Percentiles rank a stretch among this genome's conserved stretches.
Evolutionary conservation across 2,113 vertebrate species (phyloP).

Genomic region (Talpa occidentalis): DNA sequence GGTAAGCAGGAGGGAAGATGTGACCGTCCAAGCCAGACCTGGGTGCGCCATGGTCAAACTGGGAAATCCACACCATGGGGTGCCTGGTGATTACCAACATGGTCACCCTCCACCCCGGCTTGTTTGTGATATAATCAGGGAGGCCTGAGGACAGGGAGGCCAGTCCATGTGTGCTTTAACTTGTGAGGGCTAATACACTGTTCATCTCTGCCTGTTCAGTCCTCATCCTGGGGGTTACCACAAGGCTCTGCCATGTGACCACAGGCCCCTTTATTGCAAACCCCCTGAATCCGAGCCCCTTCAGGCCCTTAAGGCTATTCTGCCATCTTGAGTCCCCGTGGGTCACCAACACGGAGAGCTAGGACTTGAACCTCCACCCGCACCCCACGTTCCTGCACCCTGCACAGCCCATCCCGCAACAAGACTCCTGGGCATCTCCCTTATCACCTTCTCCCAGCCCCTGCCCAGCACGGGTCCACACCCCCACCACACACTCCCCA

Average conservation of each 20-base stretch:
- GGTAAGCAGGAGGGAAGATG: neutral
- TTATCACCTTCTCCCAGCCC: neutral
- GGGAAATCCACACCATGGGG: neutral
- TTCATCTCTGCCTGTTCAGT: neutral
- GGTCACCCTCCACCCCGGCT: rapidly evolving
- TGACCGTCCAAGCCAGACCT: neutral
- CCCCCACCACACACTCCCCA: rapidly evolving
- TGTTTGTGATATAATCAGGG: neutral
- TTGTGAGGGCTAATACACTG: neutral
- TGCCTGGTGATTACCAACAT: no score
- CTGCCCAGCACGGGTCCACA: neutral
- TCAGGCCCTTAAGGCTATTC: rapidly evolving
- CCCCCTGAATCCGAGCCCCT: neutral
- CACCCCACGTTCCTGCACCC: rapidly evolving
- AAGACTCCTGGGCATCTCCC: neutral
- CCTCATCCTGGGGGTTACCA: neutral
- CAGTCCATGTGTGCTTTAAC: neutral
- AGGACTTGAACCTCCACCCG: neutral
- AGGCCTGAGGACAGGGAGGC: neutral
- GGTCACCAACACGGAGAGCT: neutral
- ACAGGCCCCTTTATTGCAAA: neutral
- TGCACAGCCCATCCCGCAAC: rapidly evolving
- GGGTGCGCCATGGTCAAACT: neutral
- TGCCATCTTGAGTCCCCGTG: no score
- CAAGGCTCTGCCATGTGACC: neutral